phyloP scores from a whole-genome alignment of 2,888 invertebrate species.

The Andrena dorsata region DNA sequence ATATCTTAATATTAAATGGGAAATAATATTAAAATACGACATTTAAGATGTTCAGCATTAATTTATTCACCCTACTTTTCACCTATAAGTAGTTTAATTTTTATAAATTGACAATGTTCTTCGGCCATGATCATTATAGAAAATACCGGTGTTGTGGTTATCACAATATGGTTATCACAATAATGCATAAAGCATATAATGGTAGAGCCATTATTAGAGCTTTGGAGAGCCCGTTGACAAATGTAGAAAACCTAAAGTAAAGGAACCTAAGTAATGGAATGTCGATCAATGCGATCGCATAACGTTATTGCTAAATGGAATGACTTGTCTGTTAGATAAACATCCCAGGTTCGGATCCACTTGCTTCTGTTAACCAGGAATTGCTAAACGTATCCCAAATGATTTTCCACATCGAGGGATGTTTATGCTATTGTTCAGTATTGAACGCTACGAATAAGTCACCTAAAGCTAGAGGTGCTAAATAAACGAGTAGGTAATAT shows the following conservation, averaged over 20 bases:
- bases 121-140: not conserved
- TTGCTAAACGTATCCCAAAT: not conserved
- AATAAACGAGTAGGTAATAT: not conserved
- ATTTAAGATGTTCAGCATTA: no score
- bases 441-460: not conserved
- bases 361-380: not conserved
- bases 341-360: not conserved
- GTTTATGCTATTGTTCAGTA: conserved; percentile 1
- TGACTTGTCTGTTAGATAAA: not conserved
- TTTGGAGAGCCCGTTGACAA: not conserved
- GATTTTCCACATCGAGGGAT: not conserved
- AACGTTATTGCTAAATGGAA: not conserved
- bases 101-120: not conserved
- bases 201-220: no score
- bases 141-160: not conserved
- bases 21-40: no score
- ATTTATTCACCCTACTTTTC: not conserved
- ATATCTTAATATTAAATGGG: no score
- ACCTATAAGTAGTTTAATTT: not conserved
- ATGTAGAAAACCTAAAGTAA: not conserved
- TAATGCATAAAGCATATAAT: not conserved
- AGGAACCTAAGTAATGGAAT: no score
- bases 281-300: not conserved
- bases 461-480: not conserved
- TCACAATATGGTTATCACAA: not conserved